Conservation (phyloP, 2,888 invertebrate genomes). For the Ophioninae sp. region DNA sequence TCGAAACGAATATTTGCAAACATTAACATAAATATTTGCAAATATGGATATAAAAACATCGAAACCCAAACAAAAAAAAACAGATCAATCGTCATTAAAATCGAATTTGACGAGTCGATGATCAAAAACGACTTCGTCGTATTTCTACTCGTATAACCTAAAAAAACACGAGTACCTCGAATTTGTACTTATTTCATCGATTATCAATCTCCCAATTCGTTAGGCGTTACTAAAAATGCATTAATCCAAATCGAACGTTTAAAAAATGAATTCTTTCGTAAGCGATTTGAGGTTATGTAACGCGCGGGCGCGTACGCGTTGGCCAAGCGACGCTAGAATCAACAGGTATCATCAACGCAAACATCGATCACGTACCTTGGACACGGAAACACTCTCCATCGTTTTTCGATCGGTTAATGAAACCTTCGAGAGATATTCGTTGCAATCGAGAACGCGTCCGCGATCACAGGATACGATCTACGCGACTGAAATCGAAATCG, state of each 20-base stretch:
- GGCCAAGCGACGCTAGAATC: constrained; percentile 60
- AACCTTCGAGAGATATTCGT: neutral
- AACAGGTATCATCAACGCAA: constrained; percentile 71
- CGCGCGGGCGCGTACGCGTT: constrained; percentile 7
- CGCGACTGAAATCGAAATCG: neutral
- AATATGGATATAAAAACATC: too few relatives aligned
- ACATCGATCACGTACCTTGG: constrained; percentile 73
- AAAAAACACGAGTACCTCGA: too few relatives aligned
- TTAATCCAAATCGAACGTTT: neutral
- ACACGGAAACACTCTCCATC: constrained; percentile 77
- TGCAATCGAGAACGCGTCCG: neutral
- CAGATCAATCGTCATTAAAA: too few relatives aligned
- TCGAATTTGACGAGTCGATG: too few relatives aligned
- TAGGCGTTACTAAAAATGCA: neutral
- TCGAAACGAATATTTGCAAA: too few relatives aligned
- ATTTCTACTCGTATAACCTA: too few relatives aligned
- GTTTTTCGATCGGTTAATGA: constrained; percentile 14
- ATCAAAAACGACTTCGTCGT: too few relatives aligned
- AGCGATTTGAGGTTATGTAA: constrained; percentile 68
- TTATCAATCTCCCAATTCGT: neutral
- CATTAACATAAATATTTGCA: too few relatives aligned
- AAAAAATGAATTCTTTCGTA: neutral
- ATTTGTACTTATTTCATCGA: neutral
- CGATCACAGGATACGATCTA: neutral
- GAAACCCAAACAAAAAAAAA: too few relatives aligned